Evolutionary conservation across 1,140 invertebrate genomes (phyloP), one percentile per base, ranked within the genome.

Genomic region (Ganaspis sp.): DNA sequence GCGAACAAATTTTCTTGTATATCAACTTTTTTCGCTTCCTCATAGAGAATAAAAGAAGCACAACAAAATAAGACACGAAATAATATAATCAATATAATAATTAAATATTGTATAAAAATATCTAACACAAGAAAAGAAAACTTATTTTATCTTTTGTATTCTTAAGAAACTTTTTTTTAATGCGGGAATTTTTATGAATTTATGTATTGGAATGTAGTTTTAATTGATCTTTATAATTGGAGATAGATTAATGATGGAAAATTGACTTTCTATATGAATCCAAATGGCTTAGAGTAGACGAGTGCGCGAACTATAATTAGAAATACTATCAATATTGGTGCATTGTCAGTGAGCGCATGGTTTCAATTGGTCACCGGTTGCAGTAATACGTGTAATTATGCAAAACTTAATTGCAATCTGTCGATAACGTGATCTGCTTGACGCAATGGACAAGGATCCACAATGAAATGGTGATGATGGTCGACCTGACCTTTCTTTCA

Each of bases 401-500:
- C 70, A 64, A 79, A 79, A 79, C 64, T 76, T 79, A 73, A 79
- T 79, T 79, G 72, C 78, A 54, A 73, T 70, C 78, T 70, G 45
- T 64, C 72, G 70, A 70, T 70, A 49, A 76, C 70, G 74, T 19
- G 42, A 76, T 76, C 74, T 70, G 72, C 76, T 70, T 73, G 45
- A 15, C 70, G 34, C 12, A 37, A 70, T 54, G 23, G 54, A 76
- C 74, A 53, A 53, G 9, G 21, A 69, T 17, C 29, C 37, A 26
- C 12, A 54, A 29, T 12, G 45, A 49, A 49, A 49, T 49, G 45
- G n/a, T 49, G 45, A 49, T 17, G 45, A 49, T 49, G n/a, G 15
- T 49, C 45, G 45, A 49, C 45, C n/a, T 49, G 45, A 49, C 45
- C 45, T 49, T 49, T 49, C n/a, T 49, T 49, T 49, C 29, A 34